These are phyloP conservation scores for Quiscalus mexicanus DNA, from an alignment of 2,113 vertebrate species.

Conservation along the genomic window DNA sequence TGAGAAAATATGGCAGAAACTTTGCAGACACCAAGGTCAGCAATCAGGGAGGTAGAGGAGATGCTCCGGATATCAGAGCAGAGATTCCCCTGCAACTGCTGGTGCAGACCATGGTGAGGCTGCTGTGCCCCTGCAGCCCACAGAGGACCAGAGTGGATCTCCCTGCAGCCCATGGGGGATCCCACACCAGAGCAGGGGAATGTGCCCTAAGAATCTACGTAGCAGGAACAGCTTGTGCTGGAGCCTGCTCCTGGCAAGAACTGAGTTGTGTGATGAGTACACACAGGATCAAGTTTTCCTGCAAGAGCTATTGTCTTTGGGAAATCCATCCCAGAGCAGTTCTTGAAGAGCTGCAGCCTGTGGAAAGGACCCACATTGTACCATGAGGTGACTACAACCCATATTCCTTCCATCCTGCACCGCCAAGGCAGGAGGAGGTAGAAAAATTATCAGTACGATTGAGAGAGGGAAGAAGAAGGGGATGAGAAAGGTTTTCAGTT, in stretches of 20 bases:
- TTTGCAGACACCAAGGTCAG: neutral
- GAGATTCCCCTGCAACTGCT: neutral
- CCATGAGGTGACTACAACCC: neutral
- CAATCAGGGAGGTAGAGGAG: neutral
- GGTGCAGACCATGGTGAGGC: neutral
- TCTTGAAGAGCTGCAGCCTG: neutral
- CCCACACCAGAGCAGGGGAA: neutral
- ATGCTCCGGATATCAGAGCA: neutral
- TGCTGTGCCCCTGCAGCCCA: neutral
- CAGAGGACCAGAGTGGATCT: neutral
- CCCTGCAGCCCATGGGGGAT: neutral
- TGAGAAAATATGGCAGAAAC: neutral
- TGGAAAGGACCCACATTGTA: too few species aligned
- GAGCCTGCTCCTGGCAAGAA: neutral
- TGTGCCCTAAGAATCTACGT: too few species aligned
- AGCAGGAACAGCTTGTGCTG: rapidly evolving
- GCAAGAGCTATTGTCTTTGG: neutral
- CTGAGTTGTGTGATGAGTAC: neutral
- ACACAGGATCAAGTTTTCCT: neutral
- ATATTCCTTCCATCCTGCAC: neutral
- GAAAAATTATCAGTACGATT: neutral
- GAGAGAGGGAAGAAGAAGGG: neutral
- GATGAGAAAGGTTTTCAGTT: neutral
- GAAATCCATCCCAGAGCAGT: neutral
- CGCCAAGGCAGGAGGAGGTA: rapidly evolving